A percentile compares a stretch with the other conserved stretches of the same genome.
These are phyloP conservation scores for Apeira syringaria DNA, from an alignment of 2,888 invertebrate genomes.

Conservation along the genomic window DNA sequence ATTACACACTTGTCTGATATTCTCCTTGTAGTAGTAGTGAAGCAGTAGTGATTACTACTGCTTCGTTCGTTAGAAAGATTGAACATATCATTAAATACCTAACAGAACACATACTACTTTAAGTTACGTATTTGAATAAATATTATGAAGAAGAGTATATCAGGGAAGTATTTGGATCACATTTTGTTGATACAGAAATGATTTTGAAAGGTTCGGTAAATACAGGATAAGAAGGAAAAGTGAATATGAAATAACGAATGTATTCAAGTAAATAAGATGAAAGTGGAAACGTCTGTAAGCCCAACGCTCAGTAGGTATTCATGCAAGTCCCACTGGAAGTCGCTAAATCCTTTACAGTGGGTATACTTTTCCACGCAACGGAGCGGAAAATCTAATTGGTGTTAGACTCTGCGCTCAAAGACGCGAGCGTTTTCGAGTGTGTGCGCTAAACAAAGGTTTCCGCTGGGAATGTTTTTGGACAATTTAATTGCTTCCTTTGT, in stretches of 20 bases:
- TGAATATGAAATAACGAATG: constrained; percentile 14
- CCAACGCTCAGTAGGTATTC: constrained; percentile 28
- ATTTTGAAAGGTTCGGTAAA: too few relatives aligned
- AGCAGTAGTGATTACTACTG: too few relatives aligned
- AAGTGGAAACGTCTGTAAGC: constrained; percentile 14
- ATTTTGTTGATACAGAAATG: too few relatives aligned
- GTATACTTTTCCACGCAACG: constrained; percentile 56
- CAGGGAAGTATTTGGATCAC: too few relatives aligned
- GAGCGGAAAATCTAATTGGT: constrained; percentile 66
- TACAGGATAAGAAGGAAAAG: constrained; percentile 13
- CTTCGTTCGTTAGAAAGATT: too few relatives aligned
- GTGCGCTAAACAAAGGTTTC: constrained; percentile 43
- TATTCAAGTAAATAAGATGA: constrained; percentile 21
- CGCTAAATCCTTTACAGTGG: constrained; percentile 38
- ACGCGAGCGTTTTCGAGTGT: constrained; percentile 34
- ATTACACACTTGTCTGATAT: too few relatives aligned
- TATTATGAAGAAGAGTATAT: too few relatives aligned
- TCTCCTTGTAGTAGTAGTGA: too few relatives aligned
- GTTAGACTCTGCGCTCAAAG: constrained; percentile 44
- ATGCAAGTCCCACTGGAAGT: constrained; percentile 35
- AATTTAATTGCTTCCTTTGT: constrained; percentile 54
- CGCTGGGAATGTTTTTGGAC: constrained; percentile 45
- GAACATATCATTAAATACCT: too few relatives aligned
- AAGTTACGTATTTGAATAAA: too few relatives aligned
- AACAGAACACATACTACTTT: too few relatives aligned